phyloP scores from a whole-genome alignment of 2,888 invertebrate genomes.

The Sympetrum striolatum region DNA sequence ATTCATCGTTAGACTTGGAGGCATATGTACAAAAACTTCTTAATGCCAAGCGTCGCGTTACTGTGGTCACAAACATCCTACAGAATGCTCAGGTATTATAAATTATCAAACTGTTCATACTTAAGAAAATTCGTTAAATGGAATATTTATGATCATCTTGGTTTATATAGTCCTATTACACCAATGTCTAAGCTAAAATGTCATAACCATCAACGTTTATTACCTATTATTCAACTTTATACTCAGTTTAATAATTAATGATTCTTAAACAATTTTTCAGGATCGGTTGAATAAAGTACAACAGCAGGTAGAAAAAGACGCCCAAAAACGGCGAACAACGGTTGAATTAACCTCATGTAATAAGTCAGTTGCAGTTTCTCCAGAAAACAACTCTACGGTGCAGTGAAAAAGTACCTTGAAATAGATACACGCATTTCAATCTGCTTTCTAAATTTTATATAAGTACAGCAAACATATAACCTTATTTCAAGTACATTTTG shows the following conservation, averaged over 20 bases:
- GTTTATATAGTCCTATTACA: background rate
- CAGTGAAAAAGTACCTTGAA: background rate
- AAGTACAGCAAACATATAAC: too few species aligned
- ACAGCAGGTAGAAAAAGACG: slow-evolving; percentile 80
- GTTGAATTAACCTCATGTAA: slow-evolving; percentile 58
- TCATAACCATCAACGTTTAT: background rate
- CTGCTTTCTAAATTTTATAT: too few species aligned
- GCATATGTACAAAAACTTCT: slow-evolving; percentile 88
- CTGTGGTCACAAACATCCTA: slow-evolving; percentile 86
- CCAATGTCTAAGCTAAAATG: background rate
- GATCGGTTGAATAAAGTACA: slow-evolving; percentile 85
- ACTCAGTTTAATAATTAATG: background rate
- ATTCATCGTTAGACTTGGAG: slow-evolving; percentile 82
- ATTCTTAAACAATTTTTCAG: slow-evolving; percentile 58
- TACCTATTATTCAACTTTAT: background rate
- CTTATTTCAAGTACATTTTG: too few species aligned
- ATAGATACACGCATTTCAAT: background rate
- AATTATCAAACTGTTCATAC: background rate
- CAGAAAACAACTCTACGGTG: background rate
- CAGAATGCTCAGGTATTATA: slow-evolving; percentile 80
- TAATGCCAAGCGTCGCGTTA: slow-evolving; percentile 89
- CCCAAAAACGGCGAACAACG: slow-evolving; percentile 70
- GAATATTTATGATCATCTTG: background rate
- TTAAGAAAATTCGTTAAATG: background rate
- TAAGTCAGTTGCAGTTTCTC: background rate